Conservation (phyloP, 2,113 vertebrate genomes). For the Stigmatopora argus region DNA sequence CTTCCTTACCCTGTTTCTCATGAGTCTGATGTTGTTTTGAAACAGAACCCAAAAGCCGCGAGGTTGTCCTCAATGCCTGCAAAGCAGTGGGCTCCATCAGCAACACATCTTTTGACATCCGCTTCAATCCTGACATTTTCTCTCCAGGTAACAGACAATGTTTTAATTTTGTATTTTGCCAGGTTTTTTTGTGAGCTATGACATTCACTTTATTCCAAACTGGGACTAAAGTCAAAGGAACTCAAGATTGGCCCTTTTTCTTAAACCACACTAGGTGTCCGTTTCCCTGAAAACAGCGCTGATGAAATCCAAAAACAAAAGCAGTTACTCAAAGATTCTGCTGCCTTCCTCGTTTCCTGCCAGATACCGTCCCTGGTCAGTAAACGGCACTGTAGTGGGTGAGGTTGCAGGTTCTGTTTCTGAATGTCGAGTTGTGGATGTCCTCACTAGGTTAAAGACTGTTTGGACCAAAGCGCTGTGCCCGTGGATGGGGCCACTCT, state of each 20-base stretch:
- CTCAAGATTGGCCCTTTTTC: not conserved
- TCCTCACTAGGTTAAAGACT: conserved; percentile 86
- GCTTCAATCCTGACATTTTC: conserved; percentile 98
- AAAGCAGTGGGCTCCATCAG: conserved; percentile 93
- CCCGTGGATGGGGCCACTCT: conserved; percentile 92
- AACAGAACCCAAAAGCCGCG: conserved; percentile 87
- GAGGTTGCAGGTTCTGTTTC: not conserved
- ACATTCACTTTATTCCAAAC: not conserved
- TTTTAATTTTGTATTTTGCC: not conserved
- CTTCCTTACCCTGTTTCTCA: not conserved
- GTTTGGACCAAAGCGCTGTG: conserved; percentile 86
- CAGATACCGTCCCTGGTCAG: conserved; percentile 95
- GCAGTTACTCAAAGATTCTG: conserved; percentile 89
- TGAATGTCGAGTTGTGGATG: not conserved
- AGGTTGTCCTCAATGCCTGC: conserved; percentile 92
- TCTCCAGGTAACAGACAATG: conserved; percentile 77
- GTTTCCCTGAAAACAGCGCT: conserved; percentile 81
- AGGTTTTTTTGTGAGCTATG: not conserved
- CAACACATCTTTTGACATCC: conserved; percentile 89
- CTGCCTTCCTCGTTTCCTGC: conserved; percentile 88
- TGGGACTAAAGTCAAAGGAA: not conserved
- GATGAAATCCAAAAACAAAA: conserved; percentile 94
- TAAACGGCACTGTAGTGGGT: not conserved
- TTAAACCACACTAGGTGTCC: conserved; percentile 75
- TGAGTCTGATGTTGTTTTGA: conserved; percentile 9